Conservation (phyloP, 2,888 invertebrate species). For the Metacarcinus magister region DNA sequence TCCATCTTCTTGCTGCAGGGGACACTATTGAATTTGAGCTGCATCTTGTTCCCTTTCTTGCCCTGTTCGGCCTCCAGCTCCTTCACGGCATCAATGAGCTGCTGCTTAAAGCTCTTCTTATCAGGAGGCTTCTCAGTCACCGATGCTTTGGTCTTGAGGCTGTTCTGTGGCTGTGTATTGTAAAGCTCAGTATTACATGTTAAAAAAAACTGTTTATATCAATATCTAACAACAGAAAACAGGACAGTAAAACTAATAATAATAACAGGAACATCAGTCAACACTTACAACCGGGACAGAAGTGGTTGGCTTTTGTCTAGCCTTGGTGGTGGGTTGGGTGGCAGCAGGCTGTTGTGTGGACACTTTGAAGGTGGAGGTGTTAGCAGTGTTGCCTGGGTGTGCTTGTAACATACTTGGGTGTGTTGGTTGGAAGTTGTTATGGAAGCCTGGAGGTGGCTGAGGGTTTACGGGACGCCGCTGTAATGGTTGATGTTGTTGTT, state of each 20-base stretch:
- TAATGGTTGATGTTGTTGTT: background rate
- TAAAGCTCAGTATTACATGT: background rate
- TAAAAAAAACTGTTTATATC: background rate
- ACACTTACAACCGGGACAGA: too few relatives aligned
- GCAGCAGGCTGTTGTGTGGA: background rate
- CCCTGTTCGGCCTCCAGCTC: background rate
- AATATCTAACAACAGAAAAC: background rate
- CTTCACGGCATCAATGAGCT: slow-evolving; percentile 55
- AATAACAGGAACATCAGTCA: too few relatives aligned
- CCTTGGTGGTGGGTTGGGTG: background rate
- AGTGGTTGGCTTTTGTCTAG: too few relatives aligned
- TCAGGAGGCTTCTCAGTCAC: slow-evolving; percentile 38
- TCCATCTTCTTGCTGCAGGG: slow-evolving; percentile 52
- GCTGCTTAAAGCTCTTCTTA: slow-evolving; percentile 55
- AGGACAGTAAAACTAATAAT: too few relatives aligned
- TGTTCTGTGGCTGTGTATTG: background rate
- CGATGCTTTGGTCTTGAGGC: background rate
- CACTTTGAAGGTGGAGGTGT: background rate
- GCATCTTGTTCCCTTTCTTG: background rate
- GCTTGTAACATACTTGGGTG: background rate
- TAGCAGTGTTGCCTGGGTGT: background rate
- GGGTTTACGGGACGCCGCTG: background rate
- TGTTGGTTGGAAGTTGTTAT: background rate
- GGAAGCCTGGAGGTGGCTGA: background rate
- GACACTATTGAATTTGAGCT: background rate